Evolutionary conservation across 1,140 invertebrate genomes (phyloP).

Genomic region (Zaprionus inermis): DNA sequence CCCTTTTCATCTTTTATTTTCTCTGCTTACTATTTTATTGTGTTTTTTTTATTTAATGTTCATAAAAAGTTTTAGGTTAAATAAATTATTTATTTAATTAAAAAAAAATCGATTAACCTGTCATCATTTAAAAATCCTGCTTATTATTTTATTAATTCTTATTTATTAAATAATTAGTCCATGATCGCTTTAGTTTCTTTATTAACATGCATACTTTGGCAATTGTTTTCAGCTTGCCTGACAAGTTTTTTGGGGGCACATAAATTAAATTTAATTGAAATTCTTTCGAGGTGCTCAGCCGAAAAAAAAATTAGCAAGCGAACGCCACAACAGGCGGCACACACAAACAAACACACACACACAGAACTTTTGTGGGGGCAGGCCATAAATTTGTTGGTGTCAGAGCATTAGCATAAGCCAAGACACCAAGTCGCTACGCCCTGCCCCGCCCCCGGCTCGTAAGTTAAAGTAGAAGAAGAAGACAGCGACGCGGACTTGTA

Average conservation of each 20-base stretch:
- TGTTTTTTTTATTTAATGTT: too few relatives aligned
- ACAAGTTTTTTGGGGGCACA: slow-evolving; percentile 65
- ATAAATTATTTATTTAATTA: too few relatives aligned
- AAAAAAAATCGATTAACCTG: too few relatives aligned
- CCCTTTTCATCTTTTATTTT: too few relatives aligned
- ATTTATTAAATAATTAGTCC: too few relatives aligned
- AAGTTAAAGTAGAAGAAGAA: too few relatives aligned
- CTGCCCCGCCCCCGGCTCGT: slow-evolving; percentile 1
- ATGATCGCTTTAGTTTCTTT: not conserved
- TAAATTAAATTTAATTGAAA: slow-evolving; percentile 83
- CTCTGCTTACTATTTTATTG: too few relatives aligned
- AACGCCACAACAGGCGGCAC: slow-evolving; percentile 60
- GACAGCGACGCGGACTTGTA: slow-evolving; percentile 62
- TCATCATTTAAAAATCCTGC: too few relatives aligned
- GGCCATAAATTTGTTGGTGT: slow-evolving; percentile 68
- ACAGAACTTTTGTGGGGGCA: slow-evolving; percentile 48
- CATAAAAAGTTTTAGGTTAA: too few relatives aligned
- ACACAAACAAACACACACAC: slow-evolving; percentile 8
- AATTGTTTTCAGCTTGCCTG: slow-evolving; percentile 15
- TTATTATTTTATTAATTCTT: too few relatives aligned
- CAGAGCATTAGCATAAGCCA: slow-evolving; percentile 60
- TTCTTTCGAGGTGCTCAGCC: slow-evolving; percentile 57
- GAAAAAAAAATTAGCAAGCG: slow-evolving; percentile 64
- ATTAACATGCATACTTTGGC: not conserved
- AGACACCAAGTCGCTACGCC: not conserved